phyloP scores from a whole-genome alignment of 2,888 invertebrate species.

The Harpagoxenus sublaevis region DNA sequence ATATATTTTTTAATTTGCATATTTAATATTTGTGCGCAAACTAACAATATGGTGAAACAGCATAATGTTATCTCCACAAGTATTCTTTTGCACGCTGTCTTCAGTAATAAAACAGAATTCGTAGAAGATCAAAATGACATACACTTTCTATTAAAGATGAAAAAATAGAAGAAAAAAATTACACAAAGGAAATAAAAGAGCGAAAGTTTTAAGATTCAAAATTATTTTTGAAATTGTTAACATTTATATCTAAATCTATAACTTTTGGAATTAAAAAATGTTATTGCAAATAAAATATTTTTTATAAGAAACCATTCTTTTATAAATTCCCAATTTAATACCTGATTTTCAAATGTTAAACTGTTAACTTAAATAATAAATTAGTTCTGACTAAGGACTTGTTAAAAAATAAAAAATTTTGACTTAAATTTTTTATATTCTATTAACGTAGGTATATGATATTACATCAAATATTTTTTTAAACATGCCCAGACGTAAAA shows the following conservation, averaged over 20 bases:
- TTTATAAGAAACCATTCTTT: slow-evolving; percentile 2
- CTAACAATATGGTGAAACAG: slow-evolving; percentile 60
- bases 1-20: slow-evolving; percentile 52
- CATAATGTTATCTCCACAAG: slow-evolving; percentile 32
- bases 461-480: background rate
- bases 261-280: background rate
- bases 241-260: background rate
- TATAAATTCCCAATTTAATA: background rate
- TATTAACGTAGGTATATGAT: background rate
- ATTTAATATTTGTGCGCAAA: slow-evolving; percentile 59
- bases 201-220: slow-evolving; percentile 2
- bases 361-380: background rate
- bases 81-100: slow-evolving; percentile 16
- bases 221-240: background rate
- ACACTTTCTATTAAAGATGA: background rate
- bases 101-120: slow-evolving; percentile 40
- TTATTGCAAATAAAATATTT: background rate
- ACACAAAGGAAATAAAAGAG: background rate
- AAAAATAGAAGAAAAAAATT: slow-evolving; percentile 11
- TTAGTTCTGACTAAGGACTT: background rate
- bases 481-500: background rate
- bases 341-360: background rate
- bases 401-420: background rate
- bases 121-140: slow-evolving; percentile 16
- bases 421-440: background rate